phyloP scores from a whole-genome alignment of 2,888 invertebrate species.

The Leptopilina syphax region DNA sequence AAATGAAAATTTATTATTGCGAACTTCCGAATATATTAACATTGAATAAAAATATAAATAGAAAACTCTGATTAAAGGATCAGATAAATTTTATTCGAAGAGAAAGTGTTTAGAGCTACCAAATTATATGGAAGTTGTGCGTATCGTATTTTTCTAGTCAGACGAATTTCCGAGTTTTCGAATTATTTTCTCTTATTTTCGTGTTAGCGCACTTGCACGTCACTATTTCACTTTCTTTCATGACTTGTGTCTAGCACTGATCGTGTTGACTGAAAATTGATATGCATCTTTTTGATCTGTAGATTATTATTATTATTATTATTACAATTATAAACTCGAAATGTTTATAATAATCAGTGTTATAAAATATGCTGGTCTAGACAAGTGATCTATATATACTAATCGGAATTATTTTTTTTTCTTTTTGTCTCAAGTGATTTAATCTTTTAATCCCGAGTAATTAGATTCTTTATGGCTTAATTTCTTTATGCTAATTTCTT shows the following conservation, averaged over 20 bases:
- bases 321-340: not conserved
- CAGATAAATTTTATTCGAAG: not conserved
- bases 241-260: not conserved
- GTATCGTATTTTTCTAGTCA: conserved; percentile 10
- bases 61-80: not conserved
- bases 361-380: not conserved
- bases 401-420: not conserved
- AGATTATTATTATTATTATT: not conserved
- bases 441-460: not conserved
- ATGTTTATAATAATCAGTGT: not conserved
- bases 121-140: conserved; percentile 15
- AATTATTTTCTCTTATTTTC: conserved; percentile 30
- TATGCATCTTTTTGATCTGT: conserved; percentile 14
- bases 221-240: not conserved
- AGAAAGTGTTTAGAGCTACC: conserved; percentile 13
- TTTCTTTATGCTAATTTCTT: not conserved
- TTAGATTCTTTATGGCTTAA: not conserved
- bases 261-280: conserved; percentile 11
- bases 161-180: conserved; percentile 9
- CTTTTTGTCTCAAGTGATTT: not conserved
- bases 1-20: not conserved
- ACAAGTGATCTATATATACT: not conserved
- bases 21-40: not conserved
- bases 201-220: not conserved
- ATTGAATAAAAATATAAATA: not conserved